Evolutionary conservation across 2,888 invertebrate genomes (phyloP), one percentile per base, ranked within the genome.

Genomic region (Ypsolopha sequella): DNA sequence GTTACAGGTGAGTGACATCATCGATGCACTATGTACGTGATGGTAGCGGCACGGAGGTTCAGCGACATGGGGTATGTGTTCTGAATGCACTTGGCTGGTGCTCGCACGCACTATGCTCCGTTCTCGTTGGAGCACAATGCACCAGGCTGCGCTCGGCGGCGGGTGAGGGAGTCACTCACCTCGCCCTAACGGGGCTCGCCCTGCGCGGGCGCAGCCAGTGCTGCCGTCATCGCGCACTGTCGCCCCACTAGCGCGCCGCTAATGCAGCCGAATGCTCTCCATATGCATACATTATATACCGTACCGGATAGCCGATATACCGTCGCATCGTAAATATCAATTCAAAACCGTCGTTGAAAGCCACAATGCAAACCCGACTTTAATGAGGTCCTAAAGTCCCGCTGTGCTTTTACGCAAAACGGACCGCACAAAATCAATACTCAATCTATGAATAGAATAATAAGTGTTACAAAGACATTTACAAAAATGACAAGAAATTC

Each of bases 121-220:
- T 80, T 80, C 85, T 81, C 80, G 78, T 84, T 85, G 80, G 79
- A 81, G 84, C 85, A 82, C 85, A 84, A 84, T 86, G 85, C 85
- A 82, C 85, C 85, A 82, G 80, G 81, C 75, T 81, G 80, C 80
- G 80, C 67, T 73, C 44, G 24, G 24, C 24, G 4, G 24, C 39
- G 38, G 14, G 41, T 41, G 52, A 45, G 35, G 66, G 70, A 79
- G 85, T 85, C 85, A 85, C 73, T 85, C 84, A 85, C 85, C 85
- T 75, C 84, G 74, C 70, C 73, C 75, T 84, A 84, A 85, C 84
- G 84, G 85, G 78, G 73, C 76, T 78, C 76, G 84, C 81, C 84
- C 84, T 84, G 79, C 74, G 80, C 69, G 24, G 24, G 24, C 24
- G 24, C 77, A 71, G 74, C 65, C 57, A n/a, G 51, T 55, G 64